phyloP scores from a whole-genome alignment of 2,797 vertebrate genomes.

The Enteromius fasciolatus region DNA sequence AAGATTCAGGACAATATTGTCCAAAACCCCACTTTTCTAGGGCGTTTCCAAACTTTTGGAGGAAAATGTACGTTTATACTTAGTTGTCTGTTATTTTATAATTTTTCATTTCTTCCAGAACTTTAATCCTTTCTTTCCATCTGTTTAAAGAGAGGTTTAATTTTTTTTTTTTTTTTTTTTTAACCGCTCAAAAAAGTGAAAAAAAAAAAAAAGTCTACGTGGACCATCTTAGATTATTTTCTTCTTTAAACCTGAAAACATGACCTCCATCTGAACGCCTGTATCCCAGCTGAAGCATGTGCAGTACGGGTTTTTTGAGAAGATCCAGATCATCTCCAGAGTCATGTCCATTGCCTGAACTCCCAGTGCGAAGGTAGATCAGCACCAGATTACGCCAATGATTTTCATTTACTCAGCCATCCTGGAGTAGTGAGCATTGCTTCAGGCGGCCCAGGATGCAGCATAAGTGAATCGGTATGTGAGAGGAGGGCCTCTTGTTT shows the following conservation, averaged over 20 bases:
- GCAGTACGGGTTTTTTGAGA: not conserved
- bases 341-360: not conserved
- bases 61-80: too few species aligned
- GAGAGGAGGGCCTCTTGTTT: not conserved
- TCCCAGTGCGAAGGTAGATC: conserved; percentile 1
- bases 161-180: too few species aligned
- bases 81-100: too few species aligned
- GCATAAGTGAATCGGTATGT: conserved; percentile 25
- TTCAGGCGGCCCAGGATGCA: conserved; percentile 10
- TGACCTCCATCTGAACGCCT: conserved; percentile 19
- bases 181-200: not conserved
- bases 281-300: not conserved
- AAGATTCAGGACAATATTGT: too few species aligned
- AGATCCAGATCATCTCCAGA: conserved; percentile 27
- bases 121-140: not conserved
- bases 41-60: too few species aligned
- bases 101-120: not conserved
- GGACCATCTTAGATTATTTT: not conserved
- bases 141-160: not conserved
- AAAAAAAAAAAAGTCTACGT: not conserved
- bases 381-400: conserved; percentile 9
- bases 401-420: conserved; percentile 38
- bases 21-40: too few species aligned
- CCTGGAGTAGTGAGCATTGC: not conserved
- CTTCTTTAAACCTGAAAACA: not conserved